Base-by-base conservation (phyloP, 2,797 vertebrate species). In the Lateolabrax maculatus region DNA sequence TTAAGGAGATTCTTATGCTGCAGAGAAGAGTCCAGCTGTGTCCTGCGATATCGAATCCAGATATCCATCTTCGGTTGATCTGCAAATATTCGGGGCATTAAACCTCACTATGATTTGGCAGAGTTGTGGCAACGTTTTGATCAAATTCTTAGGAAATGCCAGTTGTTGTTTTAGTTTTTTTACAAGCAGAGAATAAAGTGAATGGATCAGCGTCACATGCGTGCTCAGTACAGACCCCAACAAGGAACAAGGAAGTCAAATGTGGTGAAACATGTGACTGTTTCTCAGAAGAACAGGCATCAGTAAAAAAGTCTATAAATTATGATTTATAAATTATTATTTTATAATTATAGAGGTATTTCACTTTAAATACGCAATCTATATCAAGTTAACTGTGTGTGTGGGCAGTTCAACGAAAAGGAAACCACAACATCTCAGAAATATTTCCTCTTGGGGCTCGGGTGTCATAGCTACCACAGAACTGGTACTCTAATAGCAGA, bases 191-290 rank as follows among this genome's bases (percentile, higher is more conserved):
- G 19, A 37, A 48, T 31, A 19, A 48, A 43, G 21, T 71, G 63
- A 73, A 64, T 71, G 31, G 16, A 56, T 36, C 53, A 37, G 9
- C 31, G 29, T 84, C 62, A 69, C 63, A n/a, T 57, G 64, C 75
- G 27, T 70, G 36, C 31, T 53, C 43, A 56, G 23, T 7, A 19
- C 71, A 3, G 37, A 71, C 64, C 73, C 56, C 23, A 25, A 63
- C 55, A 71, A 73, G 71, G 64, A 89, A 84, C 68, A 68, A 87
- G 87, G 84, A 94, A 92, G 88, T 88, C 21, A 53, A 77, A 39
- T 87, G 82, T 80, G 81, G 80, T 64, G 23, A 87, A 86, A 84
- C 90, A 86, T 89, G 84, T 89, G 90, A 93, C 84, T 74, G 49
- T 84, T 85, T 80, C 43, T 83, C 34, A 75, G 61, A 41, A 48